Base-by-base conservation (phyloP, 2,113 vertebrate genomes). In the Hepsetus odoe region DNA sequence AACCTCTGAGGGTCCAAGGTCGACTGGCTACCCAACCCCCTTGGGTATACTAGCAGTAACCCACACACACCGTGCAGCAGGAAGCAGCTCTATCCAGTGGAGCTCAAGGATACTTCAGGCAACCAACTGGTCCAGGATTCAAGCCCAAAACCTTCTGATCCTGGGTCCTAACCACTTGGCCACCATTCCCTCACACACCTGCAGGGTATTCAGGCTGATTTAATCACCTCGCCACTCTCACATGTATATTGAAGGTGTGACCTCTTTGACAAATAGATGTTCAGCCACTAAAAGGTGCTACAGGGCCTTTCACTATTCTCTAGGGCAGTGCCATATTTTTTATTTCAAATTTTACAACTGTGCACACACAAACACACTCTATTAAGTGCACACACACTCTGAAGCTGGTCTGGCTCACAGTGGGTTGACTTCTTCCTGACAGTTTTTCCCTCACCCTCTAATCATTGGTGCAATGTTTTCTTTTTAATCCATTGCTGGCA, bases 401-500 rank as follows among this genome's bases (percentile, higher is more conserved):
- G 24, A 22, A 10, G 51, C 5, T 8, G 30, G 59, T 38, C 61
- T 64, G 61, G 18, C 61, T 64, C 61, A 64, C 61, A n/a, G 28
- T n/a, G 32, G 51, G 51, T 22, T 55, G 30, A 20, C 30, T 18
- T 5, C 61, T 30, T 30, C 24, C 40, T 3, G 12, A 68, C 24
- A 28, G 30, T 55, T 20, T 24, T 1, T 7, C 30, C 30, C 61
- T 33, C 30, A 35, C 28, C 72, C 56, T 28, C n/a, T 59, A 75
- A 64, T 65, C 67, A 76, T 20, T 33, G 22, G 28, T 14, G 44
- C 12, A 28, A 20, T 56, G 58, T n/a, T n/a, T 20, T 44, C n/a
- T 40, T 74, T 77, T 40, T 77, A 77, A 73, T 73, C 40, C 24
- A 20, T 30, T n/a, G 32, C 46, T 4, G 13, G 33, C 32, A 58